A percentile compares a stretch with the other conserved stretches of the same genome.
These are phyloP conservation scores for Cephalopterus ornatus DNA, from an alignment of 2,113 vertebrate species.

Conservation along the genomic window DNA sequence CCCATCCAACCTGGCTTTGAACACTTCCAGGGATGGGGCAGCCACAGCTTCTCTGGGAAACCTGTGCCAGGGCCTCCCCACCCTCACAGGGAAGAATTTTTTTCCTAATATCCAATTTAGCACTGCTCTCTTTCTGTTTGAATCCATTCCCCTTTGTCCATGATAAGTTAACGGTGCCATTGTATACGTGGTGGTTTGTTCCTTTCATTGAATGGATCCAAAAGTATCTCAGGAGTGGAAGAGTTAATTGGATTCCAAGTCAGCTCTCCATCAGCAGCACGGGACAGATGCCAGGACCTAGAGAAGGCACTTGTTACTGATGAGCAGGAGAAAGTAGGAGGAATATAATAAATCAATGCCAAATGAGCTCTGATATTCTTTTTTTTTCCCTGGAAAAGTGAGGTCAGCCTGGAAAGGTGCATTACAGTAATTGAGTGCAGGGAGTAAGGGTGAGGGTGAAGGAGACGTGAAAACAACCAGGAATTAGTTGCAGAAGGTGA, in stretches of 20 bases:
- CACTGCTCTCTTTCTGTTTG: neutral
- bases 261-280: neutral
- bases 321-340: neutral
- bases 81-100: neutral
- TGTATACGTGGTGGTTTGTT: neutral
- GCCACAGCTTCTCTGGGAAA: neutral
- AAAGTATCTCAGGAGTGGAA: neutral
- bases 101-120: neutral
- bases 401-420: neutral
- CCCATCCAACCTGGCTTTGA: rapidly evolving
- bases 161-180: neutral
- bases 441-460: neutral
- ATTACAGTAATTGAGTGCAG: neutral
- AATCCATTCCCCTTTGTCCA: neutral
- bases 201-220: neutral
- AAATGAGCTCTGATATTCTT: neutral
- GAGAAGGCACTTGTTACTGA: neutral
- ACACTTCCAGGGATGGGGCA: neutral
- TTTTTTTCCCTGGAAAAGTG: neutral
- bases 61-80: neutral
- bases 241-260: neutral
- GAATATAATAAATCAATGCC: neutral
- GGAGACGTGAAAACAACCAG: neutral
- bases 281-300: neutral
- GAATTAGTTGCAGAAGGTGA: neutral